phyloP scores from a whole-genome alignment of 1,140 invertebrate species.

The Listronotus bonariensis region DNA sequence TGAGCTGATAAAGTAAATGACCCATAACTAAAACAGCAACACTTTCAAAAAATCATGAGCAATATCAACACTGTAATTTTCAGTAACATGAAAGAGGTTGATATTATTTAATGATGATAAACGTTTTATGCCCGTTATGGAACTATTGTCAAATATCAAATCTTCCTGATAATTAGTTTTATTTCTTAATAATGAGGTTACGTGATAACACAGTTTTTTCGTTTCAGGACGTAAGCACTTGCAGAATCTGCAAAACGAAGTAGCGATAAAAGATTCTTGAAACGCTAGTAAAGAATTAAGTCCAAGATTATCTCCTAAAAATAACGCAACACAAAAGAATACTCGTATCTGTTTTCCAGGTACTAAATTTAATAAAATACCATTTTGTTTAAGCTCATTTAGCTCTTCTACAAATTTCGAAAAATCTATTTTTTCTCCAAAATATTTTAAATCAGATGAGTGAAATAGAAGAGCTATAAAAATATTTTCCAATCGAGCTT shows the following conservation, averaged over 20 bases:
- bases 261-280: background rate
- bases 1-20: background rate
- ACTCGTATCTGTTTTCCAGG: background rate
- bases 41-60: conserved; percentile 8
- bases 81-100: conserved; percentile 13
- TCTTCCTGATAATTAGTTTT: background rate
- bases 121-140: conserved; percentile 3
- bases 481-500: conserved; percentile 20
- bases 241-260: conserved; percentile 6
- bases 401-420: conserved; percentile 14
- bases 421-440: conserved; percentile 10
- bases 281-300: background rate
- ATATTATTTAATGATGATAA: conserved; percentile 3
- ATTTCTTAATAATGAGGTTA: conserved; percentile 1
- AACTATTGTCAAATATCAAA: background rate
- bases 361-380: conserved; percentile 2
- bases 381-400: conserved; percentile 4
- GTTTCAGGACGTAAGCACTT: background rate
- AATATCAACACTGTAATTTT: conserved; percentile 11
- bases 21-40: background rate
- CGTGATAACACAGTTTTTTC: background rate
- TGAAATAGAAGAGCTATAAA: conserved; percentile 17
- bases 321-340: conserved; percentile 1
- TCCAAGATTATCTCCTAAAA: conserved; percentile 6
- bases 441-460: conserved; percentile 8